Evolutionary conservation across 2,888 invertebrate genomes (phyloP), one percentile per base, ranked within the genome.

Genomic region (Hyposoter dolosus): DNA sequence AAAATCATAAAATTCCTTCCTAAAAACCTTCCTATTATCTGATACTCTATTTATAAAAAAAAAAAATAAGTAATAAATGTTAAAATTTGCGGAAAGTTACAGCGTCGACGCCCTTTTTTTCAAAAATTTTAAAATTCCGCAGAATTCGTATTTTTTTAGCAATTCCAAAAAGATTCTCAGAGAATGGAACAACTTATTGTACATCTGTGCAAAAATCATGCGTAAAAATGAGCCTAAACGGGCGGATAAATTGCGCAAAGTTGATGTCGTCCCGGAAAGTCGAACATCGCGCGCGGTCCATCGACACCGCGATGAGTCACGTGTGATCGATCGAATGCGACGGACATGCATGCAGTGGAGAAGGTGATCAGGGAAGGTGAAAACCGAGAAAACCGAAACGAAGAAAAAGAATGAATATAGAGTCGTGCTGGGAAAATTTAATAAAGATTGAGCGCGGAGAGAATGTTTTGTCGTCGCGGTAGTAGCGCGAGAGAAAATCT

Each of bases 381-480:
- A 75, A 63, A 45, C 32, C 2, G 60, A 75, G 28, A 9, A 28
- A 28, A 3, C 28, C n/a, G 28, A 53, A 19, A 45, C 28, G 63
- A 28, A 45, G 10, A 9, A 60, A 23, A 28, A 9, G n/a, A 4
- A 19, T 7, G 35, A n/a, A n/a, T n/a, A n/a, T n/a, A 65, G 65
- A 65, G 19, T 53, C 53, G 50, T 50, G 28, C 3, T 1, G 50
- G 63, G 10, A 5, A 15, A 0, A 15, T 63, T 63, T 63, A 5
- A 69, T 15, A 28, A 28, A 69, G 69, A 69, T 69, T 0, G 15
- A 45, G 45, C 1, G 19, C 12, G 40, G 12, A 12, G 23, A 17
- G 28, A 35, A 63, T 63, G 63, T 63, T n/a, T n/a, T 63, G n/a
- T 63, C 68, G 19, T 35, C 68, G 19, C n/a, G 1, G n/a, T n/a